Conservation (phyloP, 2,113 vertebrate species). For the Desmodus rotundus region DNA sequence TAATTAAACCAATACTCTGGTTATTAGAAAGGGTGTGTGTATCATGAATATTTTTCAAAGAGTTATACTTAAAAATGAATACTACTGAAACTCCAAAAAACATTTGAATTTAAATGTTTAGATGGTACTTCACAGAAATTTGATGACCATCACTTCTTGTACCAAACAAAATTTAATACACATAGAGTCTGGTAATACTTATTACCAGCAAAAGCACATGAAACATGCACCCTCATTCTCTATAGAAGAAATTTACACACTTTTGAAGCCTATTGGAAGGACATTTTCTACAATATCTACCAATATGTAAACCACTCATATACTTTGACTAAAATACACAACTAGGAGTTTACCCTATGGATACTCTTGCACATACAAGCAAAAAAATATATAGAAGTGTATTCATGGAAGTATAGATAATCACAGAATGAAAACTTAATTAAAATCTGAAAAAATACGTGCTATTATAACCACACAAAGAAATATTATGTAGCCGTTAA, state of each 20-base stretch:
- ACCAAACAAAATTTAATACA: background rate
- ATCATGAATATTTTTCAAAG: background rate
- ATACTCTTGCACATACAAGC: background rate
- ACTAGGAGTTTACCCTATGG: background rate
- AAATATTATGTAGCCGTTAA: background rate
- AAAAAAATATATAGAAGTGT: background rate
- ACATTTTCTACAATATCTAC: background rate
- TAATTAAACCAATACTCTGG: background rate
- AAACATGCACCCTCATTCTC: background rate
- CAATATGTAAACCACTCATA: background rate
- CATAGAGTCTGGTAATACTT: background rate
- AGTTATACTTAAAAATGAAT: background rate
- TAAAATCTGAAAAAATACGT: background rate
- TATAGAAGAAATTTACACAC: background rate
- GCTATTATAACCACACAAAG: background rate
- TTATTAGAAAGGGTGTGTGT: background rate
- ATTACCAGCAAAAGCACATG: background rate
- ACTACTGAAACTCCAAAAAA: background rate
- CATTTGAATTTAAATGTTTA: background rate
- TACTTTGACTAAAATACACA: background rate
- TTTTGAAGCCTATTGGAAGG: background rate
- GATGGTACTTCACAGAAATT: background rate
- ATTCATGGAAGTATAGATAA: background rate
- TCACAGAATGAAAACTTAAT: background rate
- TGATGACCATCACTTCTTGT: background rate